phyloP scores from a whole-genome alignment of 2,113 vertebrate species.

The Halcyon senegalensis region DNA sequence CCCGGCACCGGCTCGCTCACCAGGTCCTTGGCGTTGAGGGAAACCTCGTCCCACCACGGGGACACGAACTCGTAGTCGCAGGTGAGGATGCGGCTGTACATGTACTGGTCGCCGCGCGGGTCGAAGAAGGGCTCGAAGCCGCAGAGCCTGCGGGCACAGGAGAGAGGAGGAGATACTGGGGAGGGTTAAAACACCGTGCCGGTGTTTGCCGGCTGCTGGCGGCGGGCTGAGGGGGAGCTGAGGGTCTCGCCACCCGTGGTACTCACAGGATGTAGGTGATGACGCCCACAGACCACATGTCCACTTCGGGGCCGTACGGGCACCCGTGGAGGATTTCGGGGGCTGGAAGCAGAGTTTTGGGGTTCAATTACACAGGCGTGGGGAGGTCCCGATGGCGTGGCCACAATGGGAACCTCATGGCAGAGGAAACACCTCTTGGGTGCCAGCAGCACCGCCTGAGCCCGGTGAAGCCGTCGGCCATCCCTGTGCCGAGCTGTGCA shows the following conservation, averaged over 20 bases:
- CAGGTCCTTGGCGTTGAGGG: slow-evolving; percentile 84
- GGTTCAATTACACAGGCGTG: rapidly evolving
- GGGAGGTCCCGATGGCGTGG: not conserved
- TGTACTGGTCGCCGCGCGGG: slow-evolving; percentile 87
- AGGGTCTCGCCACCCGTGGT: rapidly evolving
- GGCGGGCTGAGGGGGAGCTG: not conserved
- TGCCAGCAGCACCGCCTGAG: rapidly evolving
- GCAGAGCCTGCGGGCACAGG: slow-evolving; percentile 75
- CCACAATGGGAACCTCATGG: rapidly evolving
- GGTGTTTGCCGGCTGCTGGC: not conserved
- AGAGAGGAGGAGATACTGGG: not conserved
- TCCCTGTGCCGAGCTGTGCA: not conserved
- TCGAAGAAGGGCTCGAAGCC: slow-evolving; percentile 94
- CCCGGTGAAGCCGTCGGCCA: rapidly evolving
- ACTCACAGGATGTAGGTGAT: slow-evolving; percentile 94
- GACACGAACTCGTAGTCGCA: slow-evolving; percentile 88
- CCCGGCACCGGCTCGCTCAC: slow-evolving; percentile 44
- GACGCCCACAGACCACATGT: slow-evolving; percentile 92
- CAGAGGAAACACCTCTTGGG: not conserved
- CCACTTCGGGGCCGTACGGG: slow-evolving; percentile 87
- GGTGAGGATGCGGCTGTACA: slow-evolving; percentile 87
- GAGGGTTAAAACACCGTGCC: not conserved
- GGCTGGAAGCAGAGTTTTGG: slow-evolving; percentile 71
- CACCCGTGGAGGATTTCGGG: slow-evolving; percentile 88
- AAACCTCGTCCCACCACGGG: slow-evolving; percentile 86